Evolutionary conservation across 2,888 invertebrate genomes (phyloP).

Genomic region (Drosophila mimica): DNA sequence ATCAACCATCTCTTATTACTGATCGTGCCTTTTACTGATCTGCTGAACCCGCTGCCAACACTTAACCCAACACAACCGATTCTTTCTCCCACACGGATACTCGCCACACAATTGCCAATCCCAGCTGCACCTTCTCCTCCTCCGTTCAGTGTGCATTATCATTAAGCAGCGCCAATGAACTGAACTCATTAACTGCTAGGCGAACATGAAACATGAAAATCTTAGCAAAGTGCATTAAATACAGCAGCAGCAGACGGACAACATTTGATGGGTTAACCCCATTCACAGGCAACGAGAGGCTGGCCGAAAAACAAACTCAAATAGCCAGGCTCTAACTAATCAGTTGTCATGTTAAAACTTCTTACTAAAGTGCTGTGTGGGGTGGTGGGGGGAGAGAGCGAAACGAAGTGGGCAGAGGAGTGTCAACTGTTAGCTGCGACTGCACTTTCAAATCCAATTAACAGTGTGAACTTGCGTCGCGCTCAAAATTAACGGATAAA

Average conservation of each 20-base stretch:
- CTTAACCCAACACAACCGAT: background rate
- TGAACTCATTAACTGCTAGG: slow-evolving; percentile 37
- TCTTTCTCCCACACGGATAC: slow-evolving; percentile 1
- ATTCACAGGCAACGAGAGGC: slow-evolving; percentile 53
- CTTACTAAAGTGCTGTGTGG: slow-evolving; percentile 12
- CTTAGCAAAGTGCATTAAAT: slow-evolving; percentile 20
- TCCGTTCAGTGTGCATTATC: slow-evolving; percentile 29
- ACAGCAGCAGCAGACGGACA: background rate
- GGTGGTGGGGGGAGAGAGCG: background rate
- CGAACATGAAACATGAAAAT: slow-evolving; percentile 17
- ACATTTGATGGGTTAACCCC: slow-evolving; percentile 55
- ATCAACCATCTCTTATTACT: slow-evolving; percentile 2
- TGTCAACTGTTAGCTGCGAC: slow-evolving; percentile 57
- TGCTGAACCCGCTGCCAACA: background rate
- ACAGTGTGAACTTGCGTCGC: slow-evolving; percentile 78
- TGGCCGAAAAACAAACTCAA: slow-evolving; percentile 40
- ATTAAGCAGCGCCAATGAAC: slow-evolving; percentile 27
- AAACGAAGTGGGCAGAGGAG: slow-evolving; percentile 9
- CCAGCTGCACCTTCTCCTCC: slow-evolving; percentile 19
- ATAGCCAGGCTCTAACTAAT: slow-evolving; percentile 56
- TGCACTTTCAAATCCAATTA: slow-evolving; percentile 81
- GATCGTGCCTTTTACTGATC: slow-evolving; percentile 12
- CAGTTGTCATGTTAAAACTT: slow-evolving; percentile 68
- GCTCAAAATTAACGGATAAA: slow-evolving; percentile 74
- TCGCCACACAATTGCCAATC: slow-evolving; percentile 1